phyloP scores from a whole-genome alignment of 1,140 invertebrate species.

The Oedothorax gibbosus region DNA sequence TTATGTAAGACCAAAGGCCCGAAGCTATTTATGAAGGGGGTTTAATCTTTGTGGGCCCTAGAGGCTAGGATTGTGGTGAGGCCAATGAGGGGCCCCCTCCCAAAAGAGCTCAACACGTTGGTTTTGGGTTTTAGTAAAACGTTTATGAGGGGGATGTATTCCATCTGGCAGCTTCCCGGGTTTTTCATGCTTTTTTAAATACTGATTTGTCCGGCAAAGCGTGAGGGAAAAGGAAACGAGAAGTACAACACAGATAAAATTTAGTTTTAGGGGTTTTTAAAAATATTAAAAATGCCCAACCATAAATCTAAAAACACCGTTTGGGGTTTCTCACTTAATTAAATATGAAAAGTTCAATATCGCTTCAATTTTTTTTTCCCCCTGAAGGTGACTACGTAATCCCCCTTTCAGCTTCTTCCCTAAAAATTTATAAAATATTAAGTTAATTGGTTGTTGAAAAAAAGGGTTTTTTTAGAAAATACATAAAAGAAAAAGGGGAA shows the following conservation, averaged over 20 bases:
- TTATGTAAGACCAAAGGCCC: conserved; percentile 30
- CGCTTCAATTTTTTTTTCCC: too few relatives aligned
- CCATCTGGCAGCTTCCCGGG: conserved; percentile 36
- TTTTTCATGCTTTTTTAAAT: conserved; percentile 8
- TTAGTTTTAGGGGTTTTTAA: neutral
- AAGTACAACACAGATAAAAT: neutral
- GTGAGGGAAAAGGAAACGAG: neutral
- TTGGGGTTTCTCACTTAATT: too few relatives aligned
- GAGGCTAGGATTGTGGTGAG: conserved; percentile 25
- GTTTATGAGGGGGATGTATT: conserved; percentile 46
- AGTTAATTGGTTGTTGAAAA: too few relatives aligned
- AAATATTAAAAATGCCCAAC: too few relatives aligned
- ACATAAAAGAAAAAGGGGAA: too few relatives aligned
- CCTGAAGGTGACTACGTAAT: too few relatives aligned
- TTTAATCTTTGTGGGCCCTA: neutral
- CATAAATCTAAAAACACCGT: too few relatives aligned
- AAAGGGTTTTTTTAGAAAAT: too few relatives aligned
- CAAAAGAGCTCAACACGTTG: conserved; percentile 29
- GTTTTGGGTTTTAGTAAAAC: conserved; percentile 38
- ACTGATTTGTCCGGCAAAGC: neutral
- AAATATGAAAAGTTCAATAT: too few relatives aligned
- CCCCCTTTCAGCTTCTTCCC: too few relatives aligned
- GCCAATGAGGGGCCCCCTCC: conserved; percentile 31
- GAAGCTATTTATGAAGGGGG: conserved; percentile 38
- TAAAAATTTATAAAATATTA: too few relatives aligned